These are phyloP conservation scores for Promerops cafer DNA, from an alignment of 2,113 vertebrate species.

Conservation along the genomic window DNA sequence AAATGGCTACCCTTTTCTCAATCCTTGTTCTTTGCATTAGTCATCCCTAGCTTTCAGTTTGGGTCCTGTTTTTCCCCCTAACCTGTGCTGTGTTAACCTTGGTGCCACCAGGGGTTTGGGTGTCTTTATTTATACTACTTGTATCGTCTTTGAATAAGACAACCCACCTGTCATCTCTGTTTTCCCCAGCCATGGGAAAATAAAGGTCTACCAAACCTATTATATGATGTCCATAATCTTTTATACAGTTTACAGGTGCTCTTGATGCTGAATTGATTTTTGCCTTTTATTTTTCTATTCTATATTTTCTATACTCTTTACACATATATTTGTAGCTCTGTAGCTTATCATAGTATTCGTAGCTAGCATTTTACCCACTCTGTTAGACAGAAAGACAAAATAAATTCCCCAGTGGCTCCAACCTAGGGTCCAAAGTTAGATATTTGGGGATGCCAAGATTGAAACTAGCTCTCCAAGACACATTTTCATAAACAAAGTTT, in stretches of 20 bases:
- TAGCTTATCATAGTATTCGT: not conserved
- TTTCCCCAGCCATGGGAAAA: not conserved
- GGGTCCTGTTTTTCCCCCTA: not conserved
- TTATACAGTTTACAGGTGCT: not conserved
- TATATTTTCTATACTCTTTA: not conserved
- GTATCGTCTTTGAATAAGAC: not conserved
- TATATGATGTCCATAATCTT: not conserved
- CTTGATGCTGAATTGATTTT: not conserved
- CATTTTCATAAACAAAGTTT: not conserved
- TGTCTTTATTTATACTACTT: not conserved
- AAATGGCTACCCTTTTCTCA: not conserved
- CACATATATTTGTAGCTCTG: not conserved
- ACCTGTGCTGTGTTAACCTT: not conserved
- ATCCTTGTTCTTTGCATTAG: not conserved
- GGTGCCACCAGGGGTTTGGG: not conserved
- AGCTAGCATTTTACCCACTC: not conserved
- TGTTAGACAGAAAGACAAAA: not conserved
- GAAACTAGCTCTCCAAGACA: rapidly evolving
- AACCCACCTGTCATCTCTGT: not conserved
- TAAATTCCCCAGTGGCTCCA: not conserved
- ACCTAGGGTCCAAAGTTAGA: not conserved
- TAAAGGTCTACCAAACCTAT: not conserved
- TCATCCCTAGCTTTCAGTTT: not conserved
- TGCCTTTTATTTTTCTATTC: not conserved
- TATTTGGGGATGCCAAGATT: not conserved